Conservation (phyloP, 2,888 invertebrate species). For the Nemotelus nigrinus region DNA sequence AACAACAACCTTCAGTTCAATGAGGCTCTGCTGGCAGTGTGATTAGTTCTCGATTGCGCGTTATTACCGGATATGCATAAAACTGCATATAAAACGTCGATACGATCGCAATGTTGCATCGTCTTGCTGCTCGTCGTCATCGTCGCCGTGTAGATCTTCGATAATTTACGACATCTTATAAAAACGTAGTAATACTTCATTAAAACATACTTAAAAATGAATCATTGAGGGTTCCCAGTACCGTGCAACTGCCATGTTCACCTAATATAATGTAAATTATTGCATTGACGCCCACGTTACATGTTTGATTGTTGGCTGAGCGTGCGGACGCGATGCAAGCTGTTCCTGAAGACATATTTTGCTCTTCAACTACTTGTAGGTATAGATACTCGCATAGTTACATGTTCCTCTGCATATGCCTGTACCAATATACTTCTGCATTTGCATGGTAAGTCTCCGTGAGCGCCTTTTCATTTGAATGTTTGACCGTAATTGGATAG, state of each 20-base stretch:
- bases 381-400: background rate
- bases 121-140: no score
- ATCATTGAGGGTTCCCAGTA: constrained; percentile 5
- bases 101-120: no score
- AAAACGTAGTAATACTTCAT: constrained; percentile 18
- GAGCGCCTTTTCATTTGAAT: constrained; percentile 9
- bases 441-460: constrained; percentile 15
- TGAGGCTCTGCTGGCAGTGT: no score
- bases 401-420: background rate
- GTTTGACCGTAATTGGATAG: constrained; percentile 34
- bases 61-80: no score
- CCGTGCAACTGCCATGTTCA: constrained; percentile 22
- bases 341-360: no score
- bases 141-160: background rate
- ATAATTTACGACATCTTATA: constrained; percentile 35
- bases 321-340: background rate
- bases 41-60: no score
- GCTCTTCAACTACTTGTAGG: background rate
- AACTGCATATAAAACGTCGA: no score
- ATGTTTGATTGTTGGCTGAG: background rate
- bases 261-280: constrained; percentile 23
- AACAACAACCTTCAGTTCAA: no score
- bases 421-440: background rate
- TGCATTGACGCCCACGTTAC: constrained; percentile 19
- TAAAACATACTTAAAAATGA: constrained; percentile 29